Evolutionary conservation across 92 coral and sea anemone species (phyloP), one percentile per base, ranked within the genome.

Genomic region (Zoanthus solanderi): DNA sequence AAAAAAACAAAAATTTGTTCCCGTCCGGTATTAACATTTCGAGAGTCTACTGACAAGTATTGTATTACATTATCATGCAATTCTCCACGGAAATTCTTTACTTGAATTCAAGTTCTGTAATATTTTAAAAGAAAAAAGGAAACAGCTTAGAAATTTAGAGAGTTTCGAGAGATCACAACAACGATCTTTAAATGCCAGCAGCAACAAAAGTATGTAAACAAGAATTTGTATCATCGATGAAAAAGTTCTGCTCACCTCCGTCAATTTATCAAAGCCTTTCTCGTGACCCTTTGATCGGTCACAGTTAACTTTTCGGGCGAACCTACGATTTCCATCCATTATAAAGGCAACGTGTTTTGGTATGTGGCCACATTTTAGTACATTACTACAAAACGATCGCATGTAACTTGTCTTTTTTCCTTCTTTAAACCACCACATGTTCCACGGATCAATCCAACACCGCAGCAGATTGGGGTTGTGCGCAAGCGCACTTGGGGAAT

Each of bases 311-410:
- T 97, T 94, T 91, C 88, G 95, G 14, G 99, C 99, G 86, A 93
- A 97, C 72, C 99, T 91, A 42, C 99, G 93, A 68, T 97, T 97
- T 11, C 99, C 99, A 83, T 97, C 99, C 99, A 97, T 97, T 2
- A 97, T 97, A 32, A 97, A 95, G 0, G 99, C 99, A 0, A 97
- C 98, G 71, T 97, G 99, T 71, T 91, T 90, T 30, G 99, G 99
- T 42, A 97, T 88, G 80, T 89, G 92, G 13, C 99, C 99, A 60
- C 95, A 86, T 88, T 94, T 97, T 78, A 97, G 88, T 47, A 97
- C 98, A 90, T 91, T 97, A 85, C 95, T 94, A 76, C 97, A 97
- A 86, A 97, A 94, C 53, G 95, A 88, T 68, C 97, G 88, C 53
- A 97, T 54, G 18, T 86, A 92, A 47, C 96, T 95, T 48, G 78